These are phyloP conservation scores for Goniozus legneri DNA, from an alignment of 1,140 invertebrate genomes.

Conservation along the genomic window DNA sequence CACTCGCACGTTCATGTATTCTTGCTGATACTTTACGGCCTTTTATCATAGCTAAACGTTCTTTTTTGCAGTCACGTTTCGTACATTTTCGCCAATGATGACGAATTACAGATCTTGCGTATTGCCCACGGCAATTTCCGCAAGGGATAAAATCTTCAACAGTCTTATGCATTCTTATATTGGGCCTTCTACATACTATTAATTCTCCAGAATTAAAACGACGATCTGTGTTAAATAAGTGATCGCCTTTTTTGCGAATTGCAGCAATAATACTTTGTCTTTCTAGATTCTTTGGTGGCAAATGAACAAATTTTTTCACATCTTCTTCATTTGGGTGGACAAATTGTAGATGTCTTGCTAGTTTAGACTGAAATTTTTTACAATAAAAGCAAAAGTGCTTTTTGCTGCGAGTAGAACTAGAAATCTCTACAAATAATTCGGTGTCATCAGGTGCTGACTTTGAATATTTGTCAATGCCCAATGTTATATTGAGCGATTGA, in stretches of 20 bases:
- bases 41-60: not conserved
- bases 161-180: not conserved
- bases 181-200: constrained; percentile 6
- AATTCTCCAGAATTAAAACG: constrained; percentile 10
- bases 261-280: not conserved
- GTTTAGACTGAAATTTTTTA: constrained; percentile 4
- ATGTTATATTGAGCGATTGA: too few species aligned
- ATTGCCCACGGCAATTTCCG: constrained; percentile 7
- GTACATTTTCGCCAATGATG: constrained; percentile 8
- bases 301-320: not conserved
- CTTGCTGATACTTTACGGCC: constrained; percentile 1
- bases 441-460: too few species aligned
- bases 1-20: constrained; percentile 3
- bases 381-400: constrained; percentile 11
- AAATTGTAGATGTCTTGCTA: constrained; percentile 5
- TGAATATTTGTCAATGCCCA: too few species aligned
- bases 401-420: not conserved
- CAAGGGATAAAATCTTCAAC: constrained; percentile 5
- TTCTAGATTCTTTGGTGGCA: constrained; percentile 1
- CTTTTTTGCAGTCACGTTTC: not conserved
- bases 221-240: constrained; percentile 2
- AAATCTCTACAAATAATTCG: too few species aligned
- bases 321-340: constrained; percentile 1
- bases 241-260: constrained; percentile 12
- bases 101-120: constrained; percentile 7